These are phyloP conservation scores for Drosophila pseudoananassae DNA, from an alignment of 1,140 invertebrate species.

Conservation along the genomic window DNA sequence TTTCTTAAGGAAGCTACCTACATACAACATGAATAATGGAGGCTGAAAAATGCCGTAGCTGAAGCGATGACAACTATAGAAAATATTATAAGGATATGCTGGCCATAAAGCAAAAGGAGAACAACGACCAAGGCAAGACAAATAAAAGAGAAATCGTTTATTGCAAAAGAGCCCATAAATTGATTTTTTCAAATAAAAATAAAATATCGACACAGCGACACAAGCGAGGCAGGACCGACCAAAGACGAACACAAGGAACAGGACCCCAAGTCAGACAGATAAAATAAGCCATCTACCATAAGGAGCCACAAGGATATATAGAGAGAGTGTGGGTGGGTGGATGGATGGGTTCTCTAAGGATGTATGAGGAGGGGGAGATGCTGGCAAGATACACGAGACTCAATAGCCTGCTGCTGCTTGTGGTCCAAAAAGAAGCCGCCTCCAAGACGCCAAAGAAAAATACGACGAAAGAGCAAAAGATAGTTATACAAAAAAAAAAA, in stretches of 20 bases:
- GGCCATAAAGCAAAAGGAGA: slow-evolving; percentile 66
- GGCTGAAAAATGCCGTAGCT: slow-evolving; percentile 31
- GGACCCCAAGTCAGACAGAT: slow-evolving; percentile 45
- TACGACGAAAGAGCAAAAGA: background rate
- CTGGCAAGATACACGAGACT: slow-evolving; percentile 49
- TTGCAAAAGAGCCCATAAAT: slow-evolving; percentile 81
- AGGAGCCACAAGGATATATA: slow-evolving; percentile 9
- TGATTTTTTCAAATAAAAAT: slow-evolving; percentile 82
- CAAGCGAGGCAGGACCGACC: background rate
- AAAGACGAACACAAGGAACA: background rate
- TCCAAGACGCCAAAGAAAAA: slow-evolving; percentile 59
- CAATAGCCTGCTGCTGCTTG: slow-evolving; percentile 43
- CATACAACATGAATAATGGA: slow-evolving; percentile 57
- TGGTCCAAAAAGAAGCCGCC: slow-evolving; percentile 49
- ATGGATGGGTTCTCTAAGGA: slow-evolving; percentile 3
- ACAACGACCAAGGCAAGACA: slow-evolving; percentile 50
- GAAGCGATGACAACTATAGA: slow-evolving; percentile 78
- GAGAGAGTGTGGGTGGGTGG: slow-evolving; percentile 1
- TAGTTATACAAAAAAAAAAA: slow-evolving; percentile 6
- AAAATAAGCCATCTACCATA: slow-evolving; percentile 71
- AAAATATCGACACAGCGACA: slow-evolving; percentile 65
- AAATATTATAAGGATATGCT: slow-evolving; percentile 81
- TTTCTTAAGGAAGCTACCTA: slow-evolving; percentile 19
- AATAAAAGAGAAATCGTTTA: slow-evolving; percentile 82
- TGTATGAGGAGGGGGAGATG: slow-evolving; percentile 34